phyloP scores from a whole-genome alignment of 2,113 vertebrate species.

The Parus major region DNA sequence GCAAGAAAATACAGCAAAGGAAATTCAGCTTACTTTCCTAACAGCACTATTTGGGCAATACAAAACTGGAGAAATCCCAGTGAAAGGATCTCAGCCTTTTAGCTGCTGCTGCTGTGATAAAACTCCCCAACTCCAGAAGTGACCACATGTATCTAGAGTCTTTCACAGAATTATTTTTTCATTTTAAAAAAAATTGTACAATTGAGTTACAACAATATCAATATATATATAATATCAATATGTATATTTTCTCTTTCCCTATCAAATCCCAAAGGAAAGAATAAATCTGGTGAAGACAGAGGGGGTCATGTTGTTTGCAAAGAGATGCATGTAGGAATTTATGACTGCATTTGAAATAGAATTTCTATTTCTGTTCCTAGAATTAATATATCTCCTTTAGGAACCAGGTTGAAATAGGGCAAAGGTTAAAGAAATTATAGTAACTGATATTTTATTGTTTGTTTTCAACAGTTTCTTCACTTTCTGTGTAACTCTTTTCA shows the following conservation, averaged over 20 bases:
- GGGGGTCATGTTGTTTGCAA: accelerated
- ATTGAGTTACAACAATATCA: neutral
- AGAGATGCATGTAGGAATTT: neutral
- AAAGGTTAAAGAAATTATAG: neutral
- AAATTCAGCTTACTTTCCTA: neutral
- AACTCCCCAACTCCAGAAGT: neutral
- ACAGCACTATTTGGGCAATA: neutral
- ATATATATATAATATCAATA: neutral
- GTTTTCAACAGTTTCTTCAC: neutral
- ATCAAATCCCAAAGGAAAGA: neutral
- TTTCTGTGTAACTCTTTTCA: neutral
- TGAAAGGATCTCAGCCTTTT: neutral
- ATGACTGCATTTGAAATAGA: neutral
- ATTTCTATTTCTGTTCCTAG: neutral
- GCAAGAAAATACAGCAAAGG: neutral
- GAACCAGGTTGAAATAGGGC: neutral
- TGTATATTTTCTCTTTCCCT: neutral
- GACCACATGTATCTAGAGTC: accelerated
- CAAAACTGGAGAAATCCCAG: neutral
- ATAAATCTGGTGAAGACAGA: neutral
- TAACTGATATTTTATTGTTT: neutral
- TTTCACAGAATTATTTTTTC: neutral
- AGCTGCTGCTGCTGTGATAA: neutral
- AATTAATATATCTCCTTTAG: neutral
- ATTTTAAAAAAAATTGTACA: neutral